phyloP scores from a whole-genome alignment of 2,797 vertebrate species.

The Lateolabrax maculatus region DNA sequence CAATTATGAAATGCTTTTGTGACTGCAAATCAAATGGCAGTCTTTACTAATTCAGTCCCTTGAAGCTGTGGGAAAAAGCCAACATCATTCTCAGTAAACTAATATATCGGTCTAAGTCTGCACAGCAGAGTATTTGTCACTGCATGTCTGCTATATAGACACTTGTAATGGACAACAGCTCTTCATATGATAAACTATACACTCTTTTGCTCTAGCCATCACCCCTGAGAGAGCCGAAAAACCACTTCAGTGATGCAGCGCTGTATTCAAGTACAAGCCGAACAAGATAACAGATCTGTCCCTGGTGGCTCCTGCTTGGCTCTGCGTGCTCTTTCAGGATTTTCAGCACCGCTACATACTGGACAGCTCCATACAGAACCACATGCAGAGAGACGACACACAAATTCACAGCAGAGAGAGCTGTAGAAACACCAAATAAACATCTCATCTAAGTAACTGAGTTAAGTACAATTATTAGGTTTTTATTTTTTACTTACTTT shows the following conservation, averaged over 20 bases:
- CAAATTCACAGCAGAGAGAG: not conserved
- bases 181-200: constrained; percentile 41
- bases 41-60: not conserved
- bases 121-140: not conserved
- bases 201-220: constrained; percentile 15
- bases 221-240: constrained; percentile 39
- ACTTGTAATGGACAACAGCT: constrained; percentile 32
- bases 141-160: constrained; percentile 7
- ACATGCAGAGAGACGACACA: not conserved
- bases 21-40: not conserved
- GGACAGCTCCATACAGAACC: constrained; percentile 64
- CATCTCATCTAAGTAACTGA: not conserved
- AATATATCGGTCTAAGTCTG: not conserved
- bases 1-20: not conserved
- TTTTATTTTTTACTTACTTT: not conserved
- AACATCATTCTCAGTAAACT: not conserved
- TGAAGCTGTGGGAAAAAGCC: constrained; percentile 1
- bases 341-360: constrained; percentile 66
- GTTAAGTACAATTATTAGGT: constrained; percentile 15
- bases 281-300: constrained; percentile 65
- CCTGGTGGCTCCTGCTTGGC: constrained; percentile 54
- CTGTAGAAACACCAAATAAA: not conserved
- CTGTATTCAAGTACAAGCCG: constrained; percentile 27
- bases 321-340: constrained; percentile 51
- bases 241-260: constrained; percentile 51